Percentiles rank a stretch among this genome's conserved stretches.
Evolutionary conservation across 1,140 invertebrate species (phyloP).

Genomic region (Acromyrmex heyeri): DNA sequence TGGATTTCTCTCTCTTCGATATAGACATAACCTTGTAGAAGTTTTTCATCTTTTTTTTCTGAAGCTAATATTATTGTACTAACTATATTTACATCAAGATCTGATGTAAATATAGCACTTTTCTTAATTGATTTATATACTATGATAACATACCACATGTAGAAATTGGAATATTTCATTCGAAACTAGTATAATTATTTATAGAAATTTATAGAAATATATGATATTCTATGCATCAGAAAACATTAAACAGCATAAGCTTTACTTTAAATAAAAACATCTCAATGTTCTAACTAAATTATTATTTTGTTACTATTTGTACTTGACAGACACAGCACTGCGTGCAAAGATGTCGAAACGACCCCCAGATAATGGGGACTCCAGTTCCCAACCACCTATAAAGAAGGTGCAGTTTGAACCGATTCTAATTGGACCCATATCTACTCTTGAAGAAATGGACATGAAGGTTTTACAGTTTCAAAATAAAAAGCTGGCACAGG

Average conservation of each 20-base stretch:
- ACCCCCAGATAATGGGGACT: slow-evolving; percentile 88
- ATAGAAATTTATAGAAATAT: neutral
- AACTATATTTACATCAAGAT: neutral
- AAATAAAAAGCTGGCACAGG: slow-evolving; percentile 98
- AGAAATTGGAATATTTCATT: neutral
- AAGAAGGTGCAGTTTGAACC: slow-evolving; percentile 98
- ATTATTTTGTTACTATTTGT: neutral
- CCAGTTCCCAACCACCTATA: slow-evolving; percentile 90
- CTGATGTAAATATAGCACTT: neutral
- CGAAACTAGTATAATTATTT: neutral
- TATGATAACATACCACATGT: neutral
- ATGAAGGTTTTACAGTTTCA: slow-evolving; percentile 98
- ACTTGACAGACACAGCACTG: slow-evolving; percentile 47
- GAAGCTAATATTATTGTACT: neutral
- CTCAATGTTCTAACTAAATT: neutral
- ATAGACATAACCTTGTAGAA: neutral
- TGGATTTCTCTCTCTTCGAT: neutral
- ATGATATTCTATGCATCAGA: too few relatives aligned
- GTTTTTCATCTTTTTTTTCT: neutral
- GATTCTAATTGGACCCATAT: slow-evolving; percentile 96
- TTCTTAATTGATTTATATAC: neutral
- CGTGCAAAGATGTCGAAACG: slow-evolving; percentile 91
- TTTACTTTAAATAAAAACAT: neutral
- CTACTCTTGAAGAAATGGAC: slow-evolving; percentile 98
- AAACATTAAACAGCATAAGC: neutral